Evolutionary conservation across 2,113 vertebrate genomes (phyloP), one percentile per base, ranked within the genome.

Genomic region (Chlorodrepanis virens): DNA sequence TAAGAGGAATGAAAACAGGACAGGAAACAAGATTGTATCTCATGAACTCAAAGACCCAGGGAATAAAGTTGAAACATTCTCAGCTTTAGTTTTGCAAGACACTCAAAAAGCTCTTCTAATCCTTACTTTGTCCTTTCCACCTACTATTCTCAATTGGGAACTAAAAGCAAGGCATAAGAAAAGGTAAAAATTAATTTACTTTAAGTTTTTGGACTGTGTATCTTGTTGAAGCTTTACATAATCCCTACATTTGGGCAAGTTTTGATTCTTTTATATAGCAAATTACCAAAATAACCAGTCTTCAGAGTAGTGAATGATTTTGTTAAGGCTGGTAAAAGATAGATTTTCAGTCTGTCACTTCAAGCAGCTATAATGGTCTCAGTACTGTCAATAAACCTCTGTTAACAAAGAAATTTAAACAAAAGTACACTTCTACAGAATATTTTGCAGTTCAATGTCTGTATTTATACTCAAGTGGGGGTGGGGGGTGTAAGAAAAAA

Each of bases 401-500:
- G 8, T 53, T 64, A 82, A 67, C 3, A 52, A 27, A 12, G 24
- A 56, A 82, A 64, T 61, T 40, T 5, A 61, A 86, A 64, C 21
- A 81, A 67, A 82, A 77, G 10, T 20, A 17, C 6, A 4, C 4
- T 57, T 80, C 40, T 49, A 64, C 17, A 52, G 44, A 52, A 7
- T 8, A 64, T 28, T 17, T 42, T 49, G 11, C 28, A 29, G 12
- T 35, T 77, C 2, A 3, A 3, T 7, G 47, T 10, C 42, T 63
- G 35, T 33, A 45, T 57, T 40, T 68, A 50, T 5, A 40, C 3
- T 37, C 11, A 35, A 35, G 35, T 35, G 35, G 35, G 35, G 35
- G 35, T 7, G 35, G 35, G 1, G 4, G 7, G 16, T 18, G 22
- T 25, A 10, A 2, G 14, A 21, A 10, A 33, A 24, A 4, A 53